phyloP scores from a whole-genome alignment of 2,797 vertebrate species.

The Centroberyx gerrardi region DNA sequence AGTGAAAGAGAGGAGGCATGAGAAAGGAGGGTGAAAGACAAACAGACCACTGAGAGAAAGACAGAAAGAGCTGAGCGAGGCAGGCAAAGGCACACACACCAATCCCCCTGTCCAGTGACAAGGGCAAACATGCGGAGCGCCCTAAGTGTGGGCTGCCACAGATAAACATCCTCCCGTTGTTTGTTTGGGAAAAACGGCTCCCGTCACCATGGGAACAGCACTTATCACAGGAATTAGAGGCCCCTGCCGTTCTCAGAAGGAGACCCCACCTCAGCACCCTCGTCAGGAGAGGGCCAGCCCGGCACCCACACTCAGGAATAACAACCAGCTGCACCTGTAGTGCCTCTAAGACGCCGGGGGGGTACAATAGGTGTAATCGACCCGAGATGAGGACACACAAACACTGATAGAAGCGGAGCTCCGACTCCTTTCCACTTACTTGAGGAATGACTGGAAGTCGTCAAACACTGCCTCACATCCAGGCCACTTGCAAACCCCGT shows the following conservation, averaged over 20 bases:
- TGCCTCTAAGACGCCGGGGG: slow-evolving; percentile 50
- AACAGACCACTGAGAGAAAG: slow-evolving; percentile 41
- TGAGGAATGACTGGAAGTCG: slow-evolving; percentile 97
- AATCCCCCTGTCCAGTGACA: slow-evolving; percentile 79
- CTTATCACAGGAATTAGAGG: slow-evolving; percentile 93
- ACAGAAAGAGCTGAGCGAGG: slow-evolving; percentile 45
- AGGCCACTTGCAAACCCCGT: slow-evolving; percentile 99
- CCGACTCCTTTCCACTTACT: slow-evolving; percentile 88
- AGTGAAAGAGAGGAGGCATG: slow-evolving; percentile 24
- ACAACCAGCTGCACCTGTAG: slow-evolving; percentile 78
- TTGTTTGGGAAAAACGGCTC: slow-evolving; percentile 91
- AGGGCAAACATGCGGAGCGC: slow-evolving; percentile 86
- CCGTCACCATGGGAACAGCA: slow-evolving; percentile 88
- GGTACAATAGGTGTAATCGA: slow-evolving; percentile 61
- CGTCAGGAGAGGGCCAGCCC: slow-evolving; percentile 74
- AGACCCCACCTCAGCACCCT: slow-evolving; percentile 84
- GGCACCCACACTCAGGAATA: slow-evolving; percentile 67
- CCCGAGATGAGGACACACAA: slow-evolving; percentile 48
- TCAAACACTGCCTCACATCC: slow-evolving; percentile 98
- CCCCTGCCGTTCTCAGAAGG: slow-evolving; percentile 87
- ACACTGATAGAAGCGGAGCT: slow-evolving; percentile 37
- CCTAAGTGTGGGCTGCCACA: slow-evolving; percentile 86
- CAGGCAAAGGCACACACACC: slow-evolving; percentile 46
- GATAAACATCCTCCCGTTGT: slow-evolving; percentile 92
- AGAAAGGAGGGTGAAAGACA: slow-evolving; percentile 47